Evolutionary conservation across 2,797 vertebrate species (phyloP).

Genomic region (Chaetophractus vellerosus): DNA sequence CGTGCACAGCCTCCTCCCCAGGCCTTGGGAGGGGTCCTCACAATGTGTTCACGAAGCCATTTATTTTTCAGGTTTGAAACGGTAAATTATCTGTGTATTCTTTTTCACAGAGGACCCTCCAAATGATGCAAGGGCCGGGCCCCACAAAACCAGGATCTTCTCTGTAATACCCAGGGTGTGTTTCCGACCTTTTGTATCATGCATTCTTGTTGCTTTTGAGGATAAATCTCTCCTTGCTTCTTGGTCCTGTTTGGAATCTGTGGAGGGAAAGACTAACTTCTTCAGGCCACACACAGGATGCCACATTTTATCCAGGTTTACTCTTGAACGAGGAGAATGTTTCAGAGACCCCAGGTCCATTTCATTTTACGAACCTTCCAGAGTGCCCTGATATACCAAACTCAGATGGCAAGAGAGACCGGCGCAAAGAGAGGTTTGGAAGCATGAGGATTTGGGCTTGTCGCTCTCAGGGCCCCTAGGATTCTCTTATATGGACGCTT

Average conservation of each 20-base stretch:
- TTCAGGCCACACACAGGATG: neutral
- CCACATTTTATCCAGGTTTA: constrained; percentile 12
- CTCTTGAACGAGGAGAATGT: neutral
- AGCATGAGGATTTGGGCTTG: neutral
- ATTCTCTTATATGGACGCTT: neutral
- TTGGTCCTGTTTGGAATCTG: neutral
- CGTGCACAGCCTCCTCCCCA: neutral
- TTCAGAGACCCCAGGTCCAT: constrained; percentile 72
- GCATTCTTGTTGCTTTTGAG: neutral
- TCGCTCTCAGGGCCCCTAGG: neutral
- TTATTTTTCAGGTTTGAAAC: constrained; percentile 14
- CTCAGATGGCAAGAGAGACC: constrained; percentile 47
- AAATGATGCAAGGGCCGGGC: neutral
- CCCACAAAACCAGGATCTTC: neutral
- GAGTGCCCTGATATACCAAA: constrained; percentile 80
- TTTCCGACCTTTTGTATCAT: neutral
- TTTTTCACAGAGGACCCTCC: neutral
- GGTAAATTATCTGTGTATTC: neutral
- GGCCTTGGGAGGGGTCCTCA: neutral
- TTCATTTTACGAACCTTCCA: constrained; percentile 84
- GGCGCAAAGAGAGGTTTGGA: neutral
- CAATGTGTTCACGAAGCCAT: fast-evolving
- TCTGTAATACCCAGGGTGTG: neutral
- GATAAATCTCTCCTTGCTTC: neutral
- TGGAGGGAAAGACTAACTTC: neutral